Evolutionary conservation across 2,113 vertebrate species (phyloP).

Genomic region (Coryphaenoides rupestris): DNA sequence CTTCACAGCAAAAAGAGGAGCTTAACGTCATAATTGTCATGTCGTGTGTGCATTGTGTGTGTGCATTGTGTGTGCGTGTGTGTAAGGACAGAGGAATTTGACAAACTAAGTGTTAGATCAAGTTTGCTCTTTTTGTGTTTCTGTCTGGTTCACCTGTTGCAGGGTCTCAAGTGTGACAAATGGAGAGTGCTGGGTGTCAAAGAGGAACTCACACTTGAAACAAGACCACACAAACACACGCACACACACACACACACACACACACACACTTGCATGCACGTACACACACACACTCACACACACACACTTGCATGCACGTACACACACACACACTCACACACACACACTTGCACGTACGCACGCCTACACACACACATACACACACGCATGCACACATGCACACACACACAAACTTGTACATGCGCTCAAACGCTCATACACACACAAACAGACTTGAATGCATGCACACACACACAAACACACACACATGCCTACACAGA

Average conservation of each 20-base stretch:
- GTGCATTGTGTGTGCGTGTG: too few relatives aligned
- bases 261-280: conserved; percentile 67
- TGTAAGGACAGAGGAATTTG: too few relatives aligned
- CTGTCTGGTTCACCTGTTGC: conserved; percentile 53
- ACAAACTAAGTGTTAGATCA: too few relatives aligned
- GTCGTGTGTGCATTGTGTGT: too few relatives aligned
- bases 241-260: conserved; percentile 35
- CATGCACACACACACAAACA: conserved; percentile 29
- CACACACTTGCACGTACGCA: conserved; percentile 32
- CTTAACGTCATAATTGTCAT: too few relatives aligned
- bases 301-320: conserved; percentile 47
- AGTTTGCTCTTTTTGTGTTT: too few relatives aligned
- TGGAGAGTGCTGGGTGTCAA: conserved; percentile 19
- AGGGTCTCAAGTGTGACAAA: conserved; percentile 26
- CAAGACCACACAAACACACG: conserved; percentile 30
- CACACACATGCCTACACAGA: conserved; percentile 46
- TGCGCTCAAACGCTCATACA: background rate
- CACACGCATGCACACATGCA: conserved; percentile 18
- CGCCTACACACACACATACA: conserved; percentile 53
- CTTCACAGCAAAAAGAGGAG: too few relatives aligned
- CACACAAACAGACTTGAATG: conserved; percentile 41
- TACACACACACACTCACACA: conserved; percentile 52
- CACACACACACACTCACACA: conserved; percentile 36
- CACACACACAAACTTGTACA: conserved; percentile 54
- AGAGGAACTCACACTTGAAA: conserved; percentile 37